Base-by-base conservation (phyloP, 1,140 invertebrate species). In the Palaemon carinicauda region DNA sequence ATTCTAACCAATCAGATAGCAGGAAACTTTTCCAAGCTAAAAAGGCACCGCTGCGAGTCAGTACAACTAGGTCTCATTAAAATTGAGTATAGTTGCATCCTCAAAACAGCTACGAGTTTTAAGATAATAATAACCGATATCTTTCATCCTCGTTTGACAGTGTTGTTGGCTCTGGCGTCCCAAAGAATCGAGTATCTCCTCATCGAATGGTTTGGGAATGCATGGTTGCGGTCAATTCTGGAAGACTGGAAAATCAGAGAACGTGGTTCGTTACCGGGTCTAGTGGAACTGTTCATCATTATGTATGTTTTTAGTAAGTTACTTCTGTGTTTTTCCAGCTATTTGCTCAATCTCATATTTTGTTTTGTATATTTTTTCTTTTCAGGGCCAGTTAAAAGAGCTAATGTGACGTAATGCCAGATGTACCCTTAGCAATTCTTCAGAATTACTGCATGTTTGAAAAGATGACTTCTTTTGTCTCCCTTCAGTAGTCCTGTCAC, bases 241-340 rank as follows among this genome's bases (percentile, higher is more conserved):
- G 92, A 92, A 1, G 94, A 94, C 60, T 96, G 95, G 95, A 95
- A 95, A 88, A 92, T 94, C 87, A 94, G 94, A 83, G 96, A 97
- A 91, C 92, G 97, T 80, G 97, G 96, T 4, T 94, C 95, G 0
- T 91, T 96, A 21, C 96, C 96, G 0, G 96, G 96, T 27, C 92
- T 96, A 56, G 96, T 97, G 29, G 97, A 98, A 91, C 94, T 93
- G 82, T 93, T 94, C 17, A 96, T 97, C 89, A 94, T 97, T 82
- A 91, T 96, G 75, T 88, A 84, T 50, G 79, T 88, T 50, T 75
- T 60, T 9, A 79, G 87, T 88, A 81, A 88, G 81, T 85, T 19
- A 31, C 7, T 14, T 3, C 19, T 9, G 19, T 2, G 31, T 15
- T 33, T 21, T 10, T 27, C 0, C 3, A 31, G 27, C 31, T 54